phyloP scores from a whole-genome alignment of 2,888 invertebrate species.

The Hipparchia sbordonii region DNA sequence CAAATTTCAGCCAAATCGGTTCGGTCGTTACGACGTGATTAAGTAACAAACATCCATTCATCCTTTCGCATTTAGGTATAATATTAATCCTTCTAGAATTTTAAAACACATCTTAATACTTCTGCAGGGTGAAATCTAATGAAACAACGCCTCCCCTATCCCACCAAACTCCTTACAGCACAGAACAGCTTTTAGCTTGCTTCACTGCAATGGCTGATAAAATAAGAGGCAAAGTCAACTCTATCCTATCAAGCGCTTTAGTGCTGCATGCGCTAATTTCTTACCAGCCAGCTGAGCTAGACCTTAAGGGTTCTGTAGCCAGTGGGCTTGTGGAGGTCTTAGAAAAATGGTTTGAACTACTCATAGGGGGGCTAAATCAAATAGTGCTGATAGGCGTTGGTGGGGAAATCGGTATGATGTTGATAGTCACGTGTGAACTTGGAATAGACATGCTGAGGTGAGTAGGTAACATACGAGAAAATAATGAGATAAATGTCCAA shows the following conservation, averaged over 20 bases:
- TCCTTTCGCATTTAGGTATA: no score
- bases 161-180: slow-evolving; percentile 73
- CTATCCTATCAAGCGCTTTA: slow-evolving; percentile 64
- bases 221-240: slow-evolving; percentile 52
- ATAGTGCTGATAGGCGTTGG: slow-evolving; percentile 57
- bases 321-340: slow-evolving; percentile 57
- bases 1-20: no score
- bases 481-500: no score
- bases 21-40: no score
- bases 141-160: slow-evolving; percentile 64
- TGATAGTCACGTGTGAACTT: slow-evolving; percentile 63
- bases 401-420: slow-evolving; percentile 57
- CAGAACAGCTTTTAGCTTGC: slow-evolving; percentile 67
- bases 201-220: slow-evolving; percentile 56
- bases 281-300: slow-evolving; percentile 64
- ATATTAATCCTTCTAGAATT: neutral
- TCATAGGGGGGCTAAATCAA: slow-evolving; percentile 62
- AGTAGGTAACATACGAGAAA: slow-evolving; percentile 15
- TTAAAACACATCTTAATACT: neutral
- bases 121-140: slow-evolving; percentile 56
- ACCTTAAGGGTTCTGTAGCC: slow-evolving; percentile 53
- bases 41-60: no score
- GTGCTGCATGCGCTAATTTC: slow-evolving; percentile 66
- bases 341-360: slow-evolving; percentile 62
- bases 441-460: slow-evolving; percentile 63